A percentile compares a stretch with the other conserved stretches of the same genome.
Conservation (phyloP, 2,113 vertebrate species). For the Dicentrarchus labrax region DNA sequence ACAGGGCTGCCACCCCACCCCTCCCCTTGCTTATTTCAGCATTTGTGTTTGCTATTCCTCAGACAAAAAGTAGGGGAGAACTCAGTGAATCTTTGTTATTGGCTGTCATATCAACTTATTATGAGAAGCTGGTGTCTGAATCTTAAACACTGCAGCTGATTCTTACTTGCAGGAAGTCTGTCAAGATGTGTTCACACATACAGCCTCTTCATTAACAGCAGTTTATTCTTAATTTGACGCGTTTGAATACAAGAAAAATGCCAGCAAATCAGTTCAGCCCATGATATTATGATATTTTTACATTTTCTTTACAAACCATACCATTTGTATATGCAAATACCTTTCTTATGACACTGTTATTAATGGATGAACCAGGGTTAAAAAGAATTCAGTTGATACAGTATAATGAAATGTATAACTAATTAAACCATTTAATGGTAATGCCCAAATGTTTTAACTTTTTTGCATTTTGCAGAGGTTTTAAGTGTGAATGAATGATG, state of each 20-base stretch:
- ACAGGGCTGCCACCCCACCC: constrained; percentile 22
- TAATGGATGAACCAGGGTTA: neutral
- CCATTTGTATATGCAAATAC: neutral
- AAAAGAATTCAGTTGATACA: too few relatives aligned
- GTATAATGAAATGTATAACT: too few relatives aligned
- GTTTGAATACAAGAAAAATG: neutral
- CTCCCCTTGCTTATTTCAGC: neutral
- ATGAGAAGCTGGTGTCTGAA: neutral
- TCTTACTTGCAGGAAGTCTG: neutral
- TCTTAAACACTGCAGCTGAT: neutral
- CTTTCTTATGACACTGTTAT: neutral
- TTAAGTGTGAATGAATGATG: neutral
- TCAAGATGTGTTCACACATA: neutral
- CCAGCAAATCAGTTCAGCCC: neutral
- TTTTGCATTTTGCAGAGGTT: neutral
- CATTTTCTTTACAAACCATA: neutral
- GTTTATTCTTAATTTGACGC: neutral
- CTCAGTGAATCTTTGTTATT: neutral
- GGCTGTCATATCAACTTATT: neutral
- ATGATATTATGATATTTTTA: neutral
- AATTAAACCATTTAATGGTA: too few relatives aligned
- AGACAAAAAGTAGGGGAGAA: constrained; percentile 7
- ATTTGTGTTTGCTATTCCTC: constrained; percentile 23
- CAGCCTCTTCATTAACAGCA: neutral
- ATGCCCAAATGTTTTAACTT: too few relatives aligned